These are phyloP conservation scores for Coelopa frigida DNA, from an alignment of 1,140 invertebrate species.

Conservation along the genomic window DNA sequence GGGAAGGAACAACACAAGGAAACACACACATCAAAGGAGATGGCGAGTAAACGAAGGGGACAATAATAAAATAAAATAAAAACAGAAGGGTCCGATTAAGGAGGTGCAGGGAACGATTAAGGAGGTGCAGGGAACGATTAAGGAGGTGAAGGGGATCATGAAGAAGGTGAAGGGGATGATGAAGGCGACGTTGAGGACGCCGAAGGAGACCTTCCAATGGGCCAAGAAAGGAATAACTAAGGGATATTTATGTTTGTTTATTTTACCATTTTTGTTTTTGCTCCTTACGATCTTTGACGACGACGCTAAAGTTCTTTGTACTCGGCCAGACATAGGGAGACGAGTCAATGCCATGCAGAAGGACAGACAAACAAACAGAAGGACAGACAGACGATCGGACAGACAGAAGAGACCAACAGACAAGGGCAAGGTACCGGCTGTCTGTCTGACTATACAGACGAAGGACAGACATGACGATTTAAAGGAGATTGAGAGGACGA, in stretches of 20 bases:
- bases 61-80: too few relatives aligned
- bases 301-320: slow-evolving; percentile 19
- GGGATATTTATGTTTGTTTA: not conserved
- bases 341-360: slow-evolving; percentile 22
- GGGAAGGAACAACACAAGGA: too few relatives aligned
- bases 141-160: slow-evolving; percentile 10
- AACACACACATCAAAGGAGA: too few relatives aligned
- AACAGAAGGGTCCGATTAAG: too few relatives aligned
- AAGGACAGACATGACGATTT: not conserved
- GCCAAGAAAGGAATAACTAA: slow-evolving; percentile 7
- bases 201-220: slow-evolving; percentile 15
- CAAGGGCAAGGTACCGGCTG: not conserved
- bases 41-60: too few relatives aligned
- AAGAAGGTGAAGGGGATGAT: slow-evolving; percentile 1
- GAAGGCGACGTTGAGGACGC: slow-evolving; percentile 8
- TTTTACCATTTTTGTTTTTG: too few relatives aligned
- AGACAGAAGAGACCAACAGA: slow-evolving; percentile 5
- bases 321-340: slow-evolving; percentile 20
- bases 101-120: too few relatives aligned
- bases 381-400: not conserved
- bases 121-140: slow-evolving; percentile 11
- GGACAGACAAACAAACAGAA: not conserved
- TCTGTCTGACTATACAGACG: slow-evolving; percentile 1
- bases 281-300: too few relatives aligned
- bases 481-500: not conserved